Percentiles rank a stretch among this genome's conserved stretches.
Evolutionary conservation across 2,113 vertebrate genomes (phyloP).

Genomic region (Shinisaurus crocodilurus): DNA sequence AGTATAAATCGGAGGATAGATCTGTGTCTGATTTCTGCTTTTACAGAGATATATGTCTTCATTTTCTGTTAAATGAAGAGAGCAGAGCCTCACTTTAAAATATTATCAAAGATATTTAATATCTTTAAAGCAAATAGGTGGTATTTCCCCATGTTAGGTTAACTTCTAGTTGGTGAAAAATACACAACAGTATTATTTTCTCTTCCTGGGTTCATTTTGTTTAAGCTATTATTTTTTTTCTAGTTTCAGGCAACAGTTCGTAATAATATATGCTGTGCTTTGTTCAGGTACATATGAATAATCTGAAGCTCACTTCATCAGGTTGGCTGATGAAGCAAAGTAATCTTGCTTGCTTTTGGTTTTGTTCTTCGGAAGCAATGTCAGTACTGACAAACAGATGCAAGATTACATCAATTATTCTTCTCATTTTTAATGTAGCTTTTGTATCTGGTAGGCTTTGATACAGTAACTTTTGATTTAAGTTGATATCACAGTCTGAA

Average conservation of each 20-base stretch:
- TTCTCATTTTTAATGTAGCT: conserved; percentile 35
- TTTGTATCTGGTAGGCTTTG: not conserved
- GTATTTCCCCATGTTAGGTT: not conserved
- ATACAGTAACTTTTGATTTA: conserved; percentile 32
- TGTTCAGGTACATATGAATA: not conserved
- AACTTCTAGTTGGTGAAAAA: not conserved
- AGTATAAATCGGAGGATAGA: not conserved
- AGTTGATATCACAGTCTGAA: conserved; percentile 42
- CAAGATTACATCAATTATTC: conserved; percentile 10
- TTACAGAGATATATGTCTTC: not conserved
- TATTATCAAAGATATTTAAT: not conserved
- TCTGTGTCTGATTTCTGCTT: not conserved
- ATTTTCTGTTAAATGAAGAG: not conserved
- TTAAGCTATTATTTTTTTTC: not conserved
- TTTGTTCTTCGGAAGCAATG: not conserved
- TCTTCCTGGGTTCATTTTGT: not conserved
- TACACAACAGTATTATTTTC: not conserved
- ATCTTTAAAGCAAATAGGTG: not conserved
- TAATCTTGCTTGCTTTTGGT: not conserved
- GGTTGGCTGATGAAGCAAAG: not conserved
- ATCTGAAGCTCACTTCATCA: not conserved
- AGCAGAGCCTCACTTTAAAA: not conserved
- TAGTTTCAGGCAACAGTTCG: not conserved
- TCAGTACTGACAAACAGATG: conserved; percentile 9
- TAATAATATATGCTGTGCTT: not conserved